Evolutionary conservation across 2,888 invertebrate genomes (phyloP).

Genomic region (Ennomos erosarius): DNA sequence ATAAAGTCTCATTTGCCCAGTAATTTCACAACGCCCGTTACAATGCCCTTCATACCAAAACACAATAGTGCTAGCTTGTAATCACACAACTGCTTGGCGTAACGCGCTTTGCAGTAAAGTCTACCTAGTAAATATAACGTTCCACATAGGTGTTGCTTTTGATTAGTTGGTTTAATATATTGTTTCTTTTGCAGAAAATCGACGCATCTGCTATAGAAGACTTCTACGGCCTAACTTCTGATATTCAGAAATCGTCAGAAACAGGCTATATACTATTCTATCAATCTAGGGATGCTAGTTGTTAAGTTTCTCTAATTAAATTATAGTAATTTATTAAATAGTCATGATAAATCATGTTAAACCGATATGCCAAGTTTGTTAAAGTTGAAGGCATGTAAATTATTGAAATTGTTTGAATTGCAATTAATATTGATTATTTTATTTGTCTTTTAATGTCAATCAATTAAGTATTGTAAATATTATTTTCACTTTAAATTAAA

Average conservation of each 20-base stretch:
- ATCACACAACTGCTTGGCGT: too few relatives aligned
- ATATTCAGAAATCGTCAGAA: constrained; percentile 99
- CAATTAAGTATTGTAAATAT: constrained; percentile 76
- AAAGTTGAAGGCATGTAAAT: constrained; percentile 79
- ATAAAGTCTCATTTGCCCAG: too few relatives aligned
- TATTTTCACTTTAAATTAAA: constrained; percentile 70
- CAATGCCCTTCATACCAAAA: too few relatives aligned
- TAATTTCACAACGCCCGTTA: too few relatives aligned
- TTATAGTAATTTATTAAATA: constrained; percentile 77
- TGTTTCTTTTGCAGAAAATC: constrained; percentile 92
- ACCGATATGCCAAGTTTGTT: constrained; percentile 76
- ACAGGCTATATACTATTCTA: constrained; percentile 99
- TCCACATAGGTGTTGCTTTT: too few relatives aligned
- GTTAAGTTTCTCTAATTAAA: constrained; percentile 80
- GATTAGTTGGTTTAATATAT: too few relatives aligned
- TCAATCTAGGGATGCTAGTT: constrained; percentile 93
- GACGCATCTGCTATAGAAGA: constrained; percentile 99
- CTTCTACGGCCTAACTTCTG: constrained; percentile 99
- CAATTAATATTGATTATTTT: constrained; percentile 51
- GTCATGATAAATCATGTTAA: constrained; percentile 73
- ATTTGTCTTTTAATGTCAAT: constrained; percentile 56
- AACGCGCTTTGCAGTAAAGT: too few relatives aligned
- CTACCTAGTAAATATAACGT: too few relatives aligned
- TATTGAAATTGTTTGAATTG: constrained; percentile 65
- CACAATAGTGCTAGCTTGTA: too few relatives aligned